These are phyloP conservation scores for Diaperis boleti DNA, from an alignment of 2,888 invertebrate genomes.

Conservation along the genomic window DNA sequence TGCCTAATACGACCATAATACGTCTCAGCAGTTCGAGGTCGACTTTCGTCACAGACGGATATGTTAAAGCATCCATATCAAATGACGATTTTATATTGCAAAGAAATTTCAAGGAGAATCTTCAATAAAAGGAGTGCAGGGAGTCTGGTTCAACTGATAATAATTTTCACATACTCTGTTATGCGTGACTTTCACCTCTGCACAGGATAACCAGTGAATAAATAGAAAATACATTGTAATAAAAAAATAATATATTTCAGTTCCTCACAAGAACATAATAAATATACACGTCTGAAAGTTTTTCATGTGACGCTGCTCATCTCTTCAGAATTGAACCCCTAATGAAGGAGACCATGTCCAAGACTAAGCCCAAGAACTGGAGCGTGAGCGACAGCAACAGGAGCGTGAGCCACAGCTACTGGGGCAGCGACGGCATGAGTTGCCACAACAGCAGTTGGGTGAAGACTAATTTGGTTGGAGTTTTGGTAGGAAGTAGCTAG, in stretches of 20 bases:
- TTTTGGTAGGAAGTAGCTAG: constrained; percentile 49
- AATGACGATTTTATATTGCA: too few species aligned
- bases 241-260: constrained; percentile 17
- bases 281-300: constrained; percentile 27
- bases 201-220: too few species aligned
- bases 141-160: too few species aligned
- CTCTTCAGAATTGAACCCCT: constrained; percentile 31
- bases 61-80: too few species aligned
- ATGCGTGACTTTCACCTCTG: too few species aligned
- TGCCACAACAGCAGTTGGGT: constrained; percentile 50
- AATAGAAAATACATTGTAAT: too few species aligned
- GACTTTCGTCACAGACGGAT: too few species aligned
- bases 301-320: constrained; percentile 40
- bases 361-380: constrained; percentile 30
- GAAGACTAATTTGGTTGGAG: constrained; percentile 44
- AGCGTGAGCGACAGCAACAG: constrained; percentile 44
- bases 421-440: constrained; percentile 43
- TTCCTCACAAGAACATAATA: constrained; percentile 23
- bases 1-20: too few species aligned
- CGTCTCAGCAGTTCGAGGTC: too few species aligned
- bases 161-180: too few species aligned
- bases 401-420: constrained; percentile 45
- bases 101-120: too few species aligned
- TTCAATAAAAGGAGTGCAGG: too few species aligned
- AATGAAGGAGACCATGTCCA: constrained; percentile 40